Percentiles rank a stretch among this genome's conserved stretches.
phyloP scores from a whole-genome alignment of 2,888 invertebrate genomes.

The Hybos culiciformis region DNA sequence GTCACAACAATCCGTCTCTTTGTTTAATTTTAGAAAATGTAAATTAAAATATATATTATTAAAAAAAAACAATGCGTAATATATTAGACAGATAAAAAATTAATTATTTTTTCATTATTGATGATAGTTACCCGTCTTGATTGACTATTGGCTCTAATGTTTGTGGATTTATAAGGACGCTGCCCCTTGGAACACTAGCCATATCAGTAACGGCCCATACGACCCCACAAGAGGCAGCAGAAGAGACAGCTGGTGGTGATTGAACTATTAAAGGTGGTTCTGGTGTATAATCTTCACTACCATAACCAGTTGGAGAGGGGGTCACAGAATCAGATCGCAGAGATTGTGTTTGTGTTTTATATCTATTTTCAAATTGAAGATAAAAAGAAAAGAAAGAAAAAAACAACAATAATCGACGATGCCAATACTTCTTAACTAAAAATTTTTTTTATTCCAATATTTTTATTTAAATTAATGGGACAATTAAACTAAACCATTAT shows the following conservation, averaged over 20 bases:
- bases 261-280: conserved; percentile 27
- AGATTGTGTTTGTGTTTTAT: conserved; percentile 37
- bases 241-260: conserved; percentile 14
- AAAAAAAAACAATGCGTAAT: too few relatives aligned
- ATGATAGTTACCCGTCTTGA: conserved; percentile 37
- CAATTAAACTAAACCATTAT: not conserved
- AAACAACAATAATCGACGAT: conserved; percentile 12
- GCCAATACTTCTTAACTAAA: conserved; percentile 4
- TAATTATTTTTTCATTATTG: conserved; percentile 19
- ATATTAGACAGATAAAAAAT: too few relatives aligned
- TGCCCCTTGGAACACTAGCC: conserved; percentile 72
- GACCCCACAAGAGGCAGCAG: conserved; percentile 34
- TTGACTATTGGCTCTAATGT: conserved; percentile 37
- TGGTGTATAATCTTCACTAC: conserved; percentile 35
- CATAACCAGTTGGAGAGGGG: conserved; percentile 55
- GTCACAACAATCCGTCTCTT: too few relatives aligned
- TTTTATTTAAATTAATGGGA: not conserved
- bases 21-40: too few relatives aligned
- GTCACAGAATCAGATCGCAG: conserved; percentile 57
- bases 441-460: conserved; percentile 2
- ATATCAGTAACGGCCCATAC: conserved; percentile 84
- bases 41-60: too few relatives aligned
- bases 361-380: conserved; percentile 20
- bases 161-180: conserved; percentile 73
- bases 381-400: conserved; percentile 2